These are phyloP conservation scores for Diaperis boleti DNA, from an alignment of 2,888 invertebrate genomes.

Conservation along the genomic window DNA sequence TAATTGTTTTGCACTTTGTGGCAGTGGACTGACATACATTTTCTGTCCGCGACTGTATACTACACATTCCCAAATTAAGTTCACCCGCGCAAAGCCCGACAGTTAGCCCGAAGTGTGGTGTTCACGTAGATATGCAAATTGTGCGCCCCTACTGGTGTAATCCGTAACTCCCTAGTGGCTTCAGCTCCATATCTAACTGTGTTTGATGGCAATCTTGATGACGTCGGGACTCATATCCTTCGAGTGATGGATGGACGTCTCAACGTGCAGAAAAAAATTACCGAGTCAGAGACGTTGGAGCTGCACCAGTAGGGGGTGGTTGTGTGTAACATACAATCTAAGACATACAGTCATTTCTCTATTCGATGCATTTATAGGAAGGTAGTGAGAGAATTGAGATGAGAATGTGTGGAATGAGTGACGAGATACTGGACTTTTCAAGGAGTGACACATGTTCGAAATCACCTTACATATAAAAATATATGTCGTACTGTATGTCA, in stretches of 20 bases:
- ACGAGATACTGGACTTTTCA: slow-evolving; percentile 25
- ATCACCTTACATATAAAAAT: not conserved
- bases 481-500: too few relatives aligned
- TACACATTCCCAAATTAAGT: too few relatives aligned
- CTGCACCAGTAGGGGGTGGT: slow-evolving; percentile 10
- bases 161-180: slow-evolving; percentile 8
- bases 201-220: slow-evolving; percentile 1
- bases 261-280: slow-evolving; percentile 2
- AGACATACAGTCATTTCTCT: slow-evolving; percentile 24
- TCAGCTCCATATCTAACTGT: slow-evolving; percentile 12
- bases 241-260: slow-evolving; percentile 13
- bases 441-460: too few relatives aligned
- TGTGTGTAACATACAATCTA: slow-evolving; percentile 31
- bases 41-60: too few relatives aligned
- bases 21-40: too few relatives aligned
- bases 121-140: slow-evolving; percentile 20
- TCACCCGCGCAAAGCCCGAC: not conserved
- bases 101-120: slow-evolving; percentile 5
- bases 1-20: too few relatives aligned
- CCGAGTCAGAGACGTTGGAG: slow-evolving; percentile 11
- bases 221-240: slow-evolving; percentile 5
- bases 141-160: slow-evolving; percentile 18
- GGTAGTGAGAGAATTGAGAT: slow-evolving; percentile 5
- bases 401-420: slow-evolving; percentile 13
- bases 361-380: slow-evolving; percentile 26